Percentiles rank a stretch among this genome's conserved stretches.
Evolutionary conservation across 2,888 invertebrate genomes (phyloP).

Genomic region (Athalia cordata): DNA sequence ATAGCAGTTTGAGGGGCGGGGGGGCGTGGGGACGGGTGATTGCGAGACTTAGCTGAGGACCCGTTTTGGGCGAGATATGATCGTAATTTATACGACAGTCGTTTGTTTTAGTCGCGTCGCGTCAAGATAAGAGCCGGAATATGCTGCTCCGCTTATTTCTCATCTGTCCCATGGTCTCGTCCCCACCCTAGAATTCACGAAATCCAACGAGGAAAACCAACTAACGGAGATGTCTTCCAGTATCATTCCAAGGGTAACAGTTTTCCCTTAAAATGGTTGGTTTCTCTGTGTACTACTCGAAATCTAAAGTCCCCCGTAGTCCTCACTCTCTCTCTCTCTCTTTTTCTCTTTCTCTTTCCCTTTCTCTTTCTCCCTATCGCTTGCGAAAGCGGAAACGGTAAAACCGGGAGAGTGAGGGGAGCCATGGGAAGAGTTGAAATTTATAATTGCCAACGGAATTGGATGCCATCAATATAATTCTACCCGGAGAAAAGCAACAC

Average conservation of each 20-base stretch:
- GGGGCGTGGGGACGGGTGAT: neutral
- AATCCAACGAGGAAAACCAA: too few species aligned
- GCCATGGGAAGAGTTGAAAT: slow-evolving; percentile 13
- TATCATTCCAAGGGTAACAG: too few species aligned
- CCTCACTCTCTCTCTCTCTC: neutral
- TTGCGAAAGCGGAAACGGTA: neutral
- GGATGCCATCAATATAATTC: slow-evolving; percentile 27
- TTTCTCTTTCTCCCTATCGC: neutral
- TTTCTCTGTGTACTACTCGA: too few species aligned
- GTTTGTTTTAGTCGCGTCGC: slow-evolving; percentile 59
- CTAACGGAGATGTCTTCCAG: too few species aligned
- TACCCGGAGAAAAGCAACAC: slow-evolving; percentile 5
- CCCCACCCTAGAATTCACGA: neutral
- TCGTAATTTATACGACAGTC: slow-evolving; percentile 63
- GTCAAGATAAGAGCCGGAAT: slow-evolving; percentile 55
- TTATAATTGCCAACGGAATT: slow-evolving; percentile 25
- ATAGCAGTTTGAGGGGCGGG: neutral
- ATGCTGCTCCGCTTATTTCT: slow-evolving; percentile 55
- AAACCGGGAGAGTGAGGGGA: neutral
- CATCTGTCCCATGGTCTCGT: slow-evolving; percentile 47
- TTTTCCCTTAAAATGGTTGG: too few species aligned
- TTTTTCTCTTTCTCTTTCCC: neutral
- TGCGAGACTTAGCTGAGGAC: slow-evolving; percentile 15
- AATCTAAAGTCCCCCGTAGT: too few species aligned
- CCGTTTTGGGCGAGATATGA: slow-evolving; percentile 52